Evolutionary conservation across 2,113 vertebrate species (phyloP).

Genomic region (Syngnathus floridae): DNA sequence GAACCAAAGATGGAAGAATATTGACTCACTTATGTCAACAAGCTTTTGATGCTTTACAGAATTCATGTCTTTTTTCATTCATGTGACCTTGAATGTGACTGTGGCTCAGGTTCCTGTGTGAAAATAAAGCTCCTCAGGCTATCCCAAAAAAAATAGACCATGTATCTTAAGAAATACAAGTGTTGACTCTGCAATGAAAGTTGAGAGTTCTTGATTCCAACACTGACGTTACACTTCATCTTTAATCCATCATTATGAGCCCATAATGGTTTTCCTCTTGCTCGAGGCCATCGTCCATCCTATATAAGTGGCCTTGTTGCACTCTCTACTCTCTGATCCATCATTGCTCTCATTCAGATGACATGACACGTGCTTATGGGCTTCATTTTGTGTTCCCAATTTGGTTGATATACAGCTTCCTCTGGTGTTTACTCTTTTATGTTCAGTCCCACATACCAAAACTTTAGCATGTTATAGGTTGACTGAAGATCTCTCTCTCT

Average conservation of each 20-base stretch:
- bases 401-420: neutral
- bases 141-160: constrained; percentile 14
- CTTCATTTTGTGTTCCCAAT: constrained; percentile 12
- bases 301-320: constrained; percentile 32
- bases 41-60: constrained; percentile 11
- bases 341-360: constrained; percentile 28
- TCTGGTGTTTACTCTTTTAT: neutral
- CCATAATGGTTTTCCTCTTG: constrained; percentile 40
- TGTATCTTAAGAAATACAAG: constrained; percentile 29
- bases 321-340: constrained; percentile 14
- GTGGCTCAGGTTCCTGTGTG: constrained; percentile 24
- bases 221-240: constrained; percentile 6
- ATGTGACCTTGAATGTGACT: constrained; percentile 20
- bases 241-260: constrained; percentile 30
- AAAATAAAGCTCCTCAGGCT: neutral
- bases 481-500: neutral
- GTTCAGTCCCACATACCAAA: neutral
- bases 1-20: neutral
- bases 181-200: constrained; percentile 24
- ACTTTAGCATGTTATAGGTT: neutral
- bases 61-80: constrained; percentile 32
- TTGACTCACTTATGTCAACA: constrained; percentile 4
- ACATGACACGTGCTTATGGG: constrained; percentile 26
- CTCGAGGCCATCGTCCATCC: constrained; percentile 37
- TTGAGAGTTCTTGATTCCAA: constrained; percentile 12